Evolutionary conservation across 2,797 vertebrate genomes (phyloP), one percentile per base, ranked within the genome.

Genomic region (Tauraco hartlaubi): DNA sequence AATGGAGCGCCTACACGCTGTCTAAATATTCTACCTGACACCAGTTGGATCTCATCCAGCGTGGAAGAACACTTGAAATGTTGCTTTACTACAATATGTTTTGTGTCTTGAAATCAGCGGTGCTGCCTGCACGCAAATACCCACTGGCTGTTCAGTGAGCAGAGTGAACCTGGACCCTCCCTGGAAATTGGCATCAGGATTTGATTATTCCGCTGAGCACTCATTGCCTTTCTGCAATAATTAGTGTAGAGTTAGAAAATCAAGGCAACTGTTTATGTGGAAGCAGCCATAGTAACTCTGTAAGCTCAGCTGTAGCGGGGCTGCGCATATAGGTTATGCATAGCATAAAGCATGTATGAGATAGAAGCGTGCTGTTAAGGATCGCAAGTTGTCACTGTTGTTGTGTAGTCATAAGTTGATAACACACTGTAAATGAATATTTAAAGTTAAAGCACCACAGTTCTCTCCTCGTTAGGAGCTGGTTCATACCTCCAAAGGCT

Each of bases 11-110:
- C 94, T 90, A 96, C 94, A 86, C 7, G 3, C 94, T 97, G 95
- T 97, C 94, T 96, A 96, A 96, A 96, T 96, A 96, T 67, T 96
- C 95, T 94, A 92, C 90, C 93, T 95, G 95, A 93, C 91, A 94
- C 88, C 71, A 56, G 39, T 29, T 96, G 96, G 94, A 94, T 94
- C 58, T 63, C 82, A 78, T 94, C 94, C 94, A 94, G 64, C 3
- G 0, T 80, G 85, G 79, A 91, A 90, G 92, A 96, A 49, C 46
- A 69, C 87, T 92, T 72, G 82, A 95, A 93, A 85, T 49, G 51
- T 80, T 68, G 43, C 78, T 94, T 69, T 94, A 78, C 69, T 75
- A 90, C 66, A 81, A 0, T 80, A 85, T 85, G 85, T 44, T 93
- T 84, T 62, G 82, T 86, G 85, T 94, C 96, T 92, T 91, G 66